Conservation (phyloP, 2,113 vertebrate genomes). For the Halcyon malimbica region DNA sequence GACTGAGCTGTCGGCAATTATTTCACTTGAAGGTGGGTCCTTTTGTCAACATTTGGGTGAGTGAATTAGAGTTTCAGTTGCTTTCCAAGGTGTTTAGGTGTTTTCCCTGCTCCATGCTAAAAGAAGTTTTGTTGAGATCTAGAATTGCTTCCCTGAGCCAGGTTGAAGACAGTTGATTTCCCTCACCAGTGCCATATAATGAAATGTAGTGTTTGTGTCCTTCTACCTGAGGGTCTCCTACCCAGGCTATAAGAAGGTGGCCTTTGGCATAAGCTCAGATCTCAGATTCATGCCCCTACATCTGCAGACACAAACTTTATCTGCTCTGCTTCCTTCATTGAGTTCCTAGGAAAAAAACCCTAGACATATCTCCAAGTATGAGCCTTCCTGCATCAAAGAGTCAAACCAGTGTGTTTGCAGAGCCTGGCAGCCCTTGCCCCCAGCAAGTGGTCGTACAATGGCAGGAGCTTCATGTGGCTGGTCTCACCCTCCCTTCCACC, state of each 20-base stretch:
- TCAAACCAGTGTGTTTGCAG: not conserved
- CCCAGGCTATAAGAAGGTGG: not conserved
- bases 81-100: not conserved
- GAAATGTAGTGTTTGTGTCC: not conserved
- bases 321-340: not conserved
- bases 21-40: not conserved
- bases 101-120: not conserved
- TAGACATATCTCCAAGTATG: not conserved
- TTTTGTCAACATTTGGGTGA: not conserved
- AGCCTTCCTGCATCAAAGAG: not conserved
- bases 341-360: not conserved
- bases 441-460: rapidly evolving
- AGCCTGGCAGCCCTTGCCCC: not conserved
- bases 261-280: not conserved
- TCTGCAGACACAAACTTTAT: not conserved
- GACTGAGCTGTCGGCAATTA: not conserved
- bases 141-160: not conserved
- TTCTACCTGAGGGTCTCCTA: not conserved
- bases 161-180: not conserved
- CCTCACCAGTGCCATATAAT: not conserved
- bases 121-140: not conserved
- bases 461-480: not conserved
- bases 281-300: not conserved
- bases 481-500: not conserved
- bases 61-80: not conserved